Evolutionary conservation across 2,888 invertebrate species (phyloP).

Genomic region (Drosophila ustulata): DNA sequence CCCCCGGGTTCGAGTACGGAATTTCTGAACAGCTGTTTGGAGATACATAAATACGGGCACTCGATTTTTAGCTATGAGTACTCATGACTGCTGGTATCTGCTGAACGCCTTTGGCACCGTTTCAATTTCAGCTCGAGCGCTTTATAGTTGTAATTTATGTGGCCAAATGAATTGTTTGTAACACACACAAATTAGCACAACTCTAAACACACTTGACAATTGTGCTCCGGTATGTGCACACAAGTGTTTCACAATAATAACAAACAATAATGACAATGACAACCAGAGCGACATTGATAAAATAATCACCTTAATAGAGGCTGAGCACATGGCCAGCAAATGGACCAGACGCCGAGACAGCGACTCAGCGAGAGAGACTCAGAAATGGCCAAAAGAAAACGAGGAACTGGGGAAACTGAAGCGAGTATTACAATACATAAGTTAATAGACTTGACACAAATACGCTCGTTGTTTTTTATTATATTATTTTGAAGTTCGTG

Average conservation of each 20-base stretch:
- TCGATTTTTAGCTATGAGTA: slow-evolving; percentile 11
- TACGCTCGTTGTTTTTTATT: slow-evolving; percentile 26
- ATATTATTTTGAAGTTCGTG: slow-evolving; percentile 20
- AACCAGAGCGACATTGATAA: slow-evolving; percentile 65
- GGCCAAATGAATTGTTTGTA: slow-evolving; percentile 38
- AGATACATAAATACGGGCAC: slow-evolving; percentile 44
- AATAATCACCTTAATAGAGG: slow-evolving; percentile 61
- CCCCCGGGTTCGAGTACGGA: not conserved
- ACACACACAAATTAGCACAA: slow-evolving; percentile 58
- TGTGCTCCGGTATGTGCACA: slow-evolving; percentile 63
- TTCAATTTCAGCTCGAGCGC: slow-evolving; percentile 32
- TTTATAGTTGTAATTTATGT: slow-evolving; percentile 33
- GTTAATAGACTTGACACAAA: slow-evolving; percentile 75
- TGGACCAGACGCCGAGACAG: slow-evolving; percentile 42
- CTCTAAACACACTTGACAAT: slow-evolving; percentile 58
- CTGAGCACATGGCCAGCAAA: slow-evolving; percentile 51
- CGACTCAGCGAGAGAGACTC: not conserved
- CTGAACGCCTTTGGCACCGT: slow-evolving; percentile 51
- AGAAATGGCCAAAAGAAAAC: slow-evolving; percentile 24
- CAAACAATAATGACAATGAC: slow-evolving; percentile 46
- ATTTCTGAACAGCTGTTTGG: slow-evolving; percentile 45
- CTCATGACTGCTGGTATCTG: slow-evolving; percentile 39
- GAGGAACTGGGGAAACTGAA: slow-evolving; percentile 30
- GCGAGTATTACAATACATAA: slow-evolving; percentile 36
- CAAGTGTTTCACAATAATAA: slow-evolving; percentile 60